These are phyloP conservation scores for Torymus texanus DNA, from an alignment of 2,888 invertebrate genomes.

Conservation along the genomic window DNA sequence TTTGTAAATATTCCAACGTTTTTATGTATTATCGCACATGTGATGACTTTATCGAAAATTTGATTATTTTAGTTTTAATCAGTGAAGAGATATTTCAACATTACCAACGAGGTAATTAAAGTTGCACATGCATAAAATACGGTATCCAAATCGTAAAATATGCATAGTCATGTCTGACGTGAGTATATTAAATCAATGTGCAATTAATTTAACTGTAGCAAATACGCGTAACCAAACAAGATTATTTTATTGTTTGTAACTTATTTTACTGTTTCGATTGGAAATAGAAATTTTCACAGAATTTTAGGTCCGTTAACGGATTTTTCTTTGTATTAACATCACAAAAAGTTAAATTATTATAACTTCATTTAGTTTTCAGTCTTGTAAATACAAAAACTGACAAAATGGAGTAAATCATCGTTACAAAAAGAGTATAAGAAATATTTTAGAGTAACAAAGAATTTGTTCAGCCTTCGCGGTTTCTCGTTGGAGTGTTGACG, in stretches of 20 bases:
- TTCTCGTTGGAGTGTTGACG: conserved; percentile 17
- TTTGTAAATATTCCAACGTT: conserved; percentile 21
- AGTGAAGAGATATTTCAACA: neutral
- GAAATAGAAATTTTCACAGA: neutral
- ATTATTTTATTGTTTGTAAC: conserved; percentile 1
- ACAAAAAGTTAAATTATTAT: conserved; percentile 20
- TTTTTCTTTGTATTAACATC: conserved; percentile 4
- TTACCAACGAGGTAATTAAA: conserved; percentile 11
- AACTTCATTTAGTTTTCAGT: conserved; percentile 32
- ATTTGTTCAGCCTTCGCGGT: conserved; percentile 25
- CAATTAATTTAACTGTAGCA: neutral
- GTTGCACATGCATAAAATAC: conserved; percentile 19
- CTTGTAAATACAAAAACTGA: conserved; percentile 31
- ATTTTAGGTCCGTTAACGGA: conserved; percentile 42
- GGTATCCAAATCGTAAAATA: conserved; percentile 4
- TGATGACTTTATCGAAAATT: conserved; percentile 1
- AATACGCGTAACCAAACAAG: neutral
- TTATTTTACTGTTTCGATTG: neutral
- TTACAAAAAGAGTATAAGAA: conserved; percentile 9
- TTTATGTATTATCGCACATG: neutral
- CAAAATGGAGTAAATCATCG: conserved; percentile 18
- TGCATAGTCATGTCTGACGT: neutral
- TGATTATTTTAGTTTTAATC: conserved; percentile 17
- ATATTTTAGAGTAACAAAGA: conserved; percentile 8
- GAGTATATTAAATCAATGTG: conserved; percentile 3